Percentiles rank a stretch among this genome's conserved stretches.
Conservation (phyloP, 2,113 vertebrate species). For the Pardalotus punctatus region DNA sequence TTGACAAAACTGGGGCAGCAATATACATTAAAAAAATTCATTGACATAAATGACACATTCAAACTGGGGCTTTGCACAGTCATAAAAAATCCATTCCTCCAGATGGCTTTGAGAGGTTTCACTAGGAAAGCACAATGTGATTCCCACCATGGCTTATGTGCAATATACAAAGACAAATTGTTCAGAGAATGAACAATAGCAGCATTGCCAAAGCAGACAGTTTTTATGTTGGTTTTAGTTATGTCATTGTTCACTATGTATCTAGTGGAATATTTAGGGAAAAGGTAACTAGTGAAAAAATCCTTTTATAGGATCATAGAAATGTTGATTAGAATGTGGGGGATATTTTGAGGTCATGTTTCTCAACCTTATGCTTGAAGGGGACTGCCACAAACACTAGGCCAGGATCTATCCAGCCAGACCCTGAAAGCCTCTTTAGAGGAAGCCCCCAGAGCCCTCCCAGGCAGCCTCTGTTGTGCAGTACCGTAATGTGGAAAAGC, state of each 20-base stretch:
- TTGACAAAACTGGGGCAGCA: background rate
- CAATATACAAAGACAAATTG: background rate
- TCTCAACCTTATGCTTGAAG: background rate
- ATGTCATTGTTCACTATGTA: background rate
- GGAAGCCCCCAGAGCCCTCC: background rate
- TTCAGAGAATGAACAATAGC: background rate
- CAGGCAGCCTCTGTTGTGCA: background rate
- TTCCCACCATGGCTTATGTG: background rate
- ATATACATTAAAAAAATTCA: background rate
- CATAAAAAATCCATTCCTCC: background rate
- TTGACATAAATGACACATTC: background rate
- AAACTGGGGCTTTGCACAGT: background rate
- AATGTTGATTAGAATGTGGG: background rate
- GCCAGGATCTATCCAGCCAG: background rate
- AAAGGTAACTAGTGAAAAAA: background rate
- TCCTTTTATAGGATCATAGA: background rate
- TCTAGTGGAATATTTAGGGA: background rate
- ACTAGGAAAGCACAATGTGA: background rate
- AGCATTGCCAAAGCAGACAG: background rate
- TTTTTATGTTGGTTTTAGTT: background rate
- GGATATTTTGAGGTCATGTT: rapidly evolving
- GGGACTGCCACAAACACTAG: background rate
- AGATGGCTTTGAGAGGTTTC: background rate
- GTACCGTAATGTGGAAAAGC: background rate
- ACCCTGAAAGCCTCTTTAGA: background rate